Evolutionary conservation across 2,113 vertebrate genomes (phyloP), one percentile per base, ranked within the genome.

Genomic region (Okapia johnstoni): DNA sequence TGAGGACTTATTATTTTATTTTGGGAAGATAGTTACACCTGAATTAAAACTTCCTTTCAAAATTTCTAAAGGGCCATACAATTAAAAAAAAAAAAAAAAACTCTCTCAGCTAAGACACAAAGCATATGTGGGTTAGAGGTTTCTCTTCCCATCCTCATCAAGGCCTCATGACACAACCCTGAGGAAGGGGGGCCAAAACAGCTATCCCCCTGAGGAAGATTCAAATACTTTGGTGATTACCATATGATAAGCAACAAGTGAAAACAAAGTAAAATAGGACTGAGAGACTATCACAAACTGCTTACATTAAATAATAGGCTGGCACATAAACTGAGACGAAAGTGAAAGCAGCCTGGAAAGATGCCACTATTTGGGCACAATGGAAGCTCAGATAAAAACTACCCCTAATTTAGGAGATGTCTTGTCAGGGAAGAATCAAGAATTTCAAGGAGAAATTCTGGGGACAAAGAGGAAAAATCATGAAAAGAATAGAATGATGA

Each of bases 41-140:
- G 21, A 85, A 90, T 95, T 50, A 92, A 93, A 94, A 48, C 30
- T 36, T 28, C 10, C 60, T 92, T 95, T 89, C 79, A 85, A 92
- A 80, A 88, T 43, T 57, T 88, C 43, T 88, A 55, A 58, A 79
- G 30, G 3, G 40, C 9, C 57, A 88, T 84, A 23, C 58, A 43
- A 85, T 70, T 70, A 12, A 36, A 36, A 23, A 70, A 60, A 25
- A 30, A n/a, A 50, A 33, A 81, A 28, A 73, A 17, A 52, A 66
- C 11, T 33, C 19, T 91, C 84, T 92, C 19, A 85, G 21, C 61
- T 33, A 28, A 46, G 54, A 79, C 46, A 94, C 36, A 89, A 89
- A 85, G 54, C 60, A 46, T 50, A 7, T 46, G 23, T 21, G n/a
- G 28, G 33, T 66, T 4, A 83, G 50, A 90, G 1, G 28, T 43